A percentile compares a stretch with the other conserved stretches of the same genome.
Evolutionary conservation across 2,888 invertebrate genomes (phyloP).

Genomic region (Phengaris alcon): DNA sequence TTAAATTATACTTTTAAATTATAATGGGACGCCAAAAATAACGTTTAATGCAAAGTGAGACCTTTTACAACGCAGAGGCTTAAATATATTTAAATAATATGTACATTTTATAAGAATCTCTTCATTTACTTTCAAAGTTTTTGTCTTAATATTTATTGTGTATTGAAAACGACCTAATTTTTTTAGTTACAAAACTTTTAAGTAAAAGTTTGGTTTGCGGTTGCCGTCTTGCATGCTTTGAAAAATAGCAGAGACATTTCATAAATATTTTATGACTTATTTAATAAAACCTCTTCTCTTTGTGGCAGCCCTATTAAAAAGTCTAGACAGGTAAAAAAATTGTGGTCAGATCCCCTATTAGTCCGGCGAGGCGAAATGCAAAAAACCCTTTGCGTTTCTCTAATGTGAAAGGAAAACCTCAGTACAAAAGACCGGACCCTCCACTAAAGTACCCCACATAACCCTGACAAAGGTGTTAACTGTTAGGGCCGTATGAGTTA

Average conservation of each 20-base stretch:
- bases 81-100: not conserved
- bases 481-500: conserved; percentile 56
- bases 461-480: conserved; percentile 55
- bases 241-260: not conserved
- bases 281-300: not conserved
- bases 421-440: conserved; percentile 34
- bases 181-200: not conserved
- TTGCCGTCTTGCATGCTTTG: not conserved
- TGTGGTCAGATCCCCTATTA: conserved; percentile 36
- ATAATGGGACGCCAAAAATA: conserved; percentile 19
- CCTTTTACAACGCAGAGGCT: not conserved
- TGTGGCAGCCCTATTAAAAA: conserved; percentile 24
- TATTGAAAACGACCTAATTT: not conserved
- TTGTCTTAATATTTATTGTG: not conserved
- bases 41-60: conserved; percentile 7
- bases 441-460: conserved; percentile 30
- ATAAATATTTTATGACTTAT: not conserved
- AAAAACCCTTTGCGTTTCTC: conserved; percentile 33
- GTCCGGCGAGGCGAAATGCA: conserved; percentile 36
- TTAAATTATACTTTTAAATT: no score
- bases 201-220: not conserved
- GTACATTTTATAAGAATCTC: not conserved
- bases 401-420: conserved; percentile 42
- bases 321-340: conserved; percentile 36
- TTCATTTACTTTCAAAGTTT: not conserved